phyloP scores from a whole-genome alignment of 2,888 invertebrate genomes.

The Hoplodrina blanda region DNA sequence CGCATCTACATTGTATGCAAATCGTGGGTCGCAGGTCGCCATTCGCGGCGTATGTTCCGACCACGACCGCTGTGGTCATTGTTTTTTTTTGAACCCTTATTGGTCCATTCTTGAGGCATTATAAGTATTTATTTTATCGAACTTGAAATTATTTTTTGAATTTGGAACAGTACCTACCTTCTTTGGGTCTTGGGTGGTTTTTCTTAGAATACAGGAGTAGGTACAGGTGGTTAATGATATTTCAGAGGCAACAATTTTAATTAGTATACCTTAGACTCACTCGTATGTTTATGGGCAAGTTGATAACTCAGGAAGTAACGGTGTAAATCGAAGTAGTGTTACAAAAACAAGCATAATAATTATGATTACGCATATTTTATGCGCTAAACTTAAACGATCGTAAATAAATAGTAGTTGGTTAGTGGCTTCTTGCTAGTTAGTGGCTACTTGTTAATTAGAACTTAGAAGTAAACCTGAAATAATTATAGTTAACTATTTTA shows the following conservation, averaged over 20 bases:
- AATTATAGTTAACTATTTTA: background rate
- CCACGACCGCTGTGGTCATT: constrained; percentile 59
- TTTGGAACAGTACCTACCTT: constrained; percentile 16
- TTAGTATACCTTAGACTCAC: background rate
- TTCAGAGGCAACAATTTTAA: background rate
- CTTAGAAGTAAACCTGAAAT: background rate
- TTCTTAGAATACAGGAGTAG: background rate
- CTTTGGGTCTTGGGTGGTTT: constrained; percentile 19
- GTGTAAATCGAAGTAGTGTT: background rate
- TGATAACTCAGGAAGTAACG: background rate
- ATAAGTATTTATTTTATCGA: constrained; percentile 53
- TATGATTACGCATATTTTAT: constrained; percentile 3
- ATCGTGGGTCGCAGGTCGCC: constrained; percentile 89
- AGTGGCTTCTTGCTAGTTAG: constrained; percentile 7
- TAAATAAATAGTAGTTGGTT: constrained; percentile 24
- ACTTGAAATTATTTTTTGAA: constrained; percentile 42
- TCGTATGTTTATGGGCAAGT: background rate
- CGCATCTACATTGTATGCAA: constrained; percentile 89
- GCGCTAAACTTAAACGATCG: constrained; percentile 7
- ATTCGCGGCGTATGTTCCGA: constrained; percentile 65
- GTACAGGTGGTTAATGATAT: background rate
- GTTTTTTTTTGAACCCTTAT: constrained; percentile 69
- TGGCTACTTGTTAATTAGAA: constrained; percentile 9
- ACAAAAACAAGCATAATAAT: constrained; percentile 1
- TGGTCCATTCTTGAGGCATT: constrained; percentile 65